These are phyloP conservation scores for Carcharodon carcharias DNA, from an alignment of 2,797 vertebrate genomes.

Conservation along the genomic window DNA sequence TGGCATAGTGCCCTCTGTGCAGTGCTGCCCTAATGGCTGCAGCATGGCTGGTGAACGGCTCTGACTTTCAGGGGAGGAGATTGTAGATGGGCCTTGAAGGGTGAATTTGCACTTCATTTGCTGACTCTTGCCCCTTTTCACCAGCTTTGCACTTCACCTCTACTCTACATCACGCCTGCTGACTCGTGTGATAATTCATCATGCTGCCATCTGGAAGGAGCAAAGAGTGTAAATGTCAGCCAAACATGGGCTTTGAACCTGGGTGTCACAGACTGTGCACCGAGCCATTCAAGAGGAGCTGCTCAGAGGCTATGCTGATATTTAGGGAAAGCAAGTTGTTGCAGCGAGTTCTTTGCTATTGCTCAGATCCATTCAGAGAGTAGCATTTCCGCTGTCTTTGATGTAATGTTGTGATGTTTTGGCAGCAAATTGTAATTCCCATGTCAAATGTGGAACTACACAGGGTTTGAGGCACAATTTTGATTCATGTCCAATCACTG, in stretches of 20 bases:
- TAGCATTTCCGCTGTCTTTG: neutral
- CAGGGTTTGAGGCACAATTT: neutral
- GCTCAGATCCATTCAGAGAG: neutral
- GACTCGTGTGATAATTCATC: neutral
- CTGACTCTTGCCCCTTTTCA: neutral
- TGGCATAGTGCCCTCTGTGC: too few species aligned
- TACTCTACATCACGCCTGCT: neutral
- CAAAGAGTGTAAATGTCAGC: slow-evolving; percentile 19
- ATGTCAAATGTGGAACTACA: neutral
- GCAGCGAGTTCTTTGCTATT: neutral
- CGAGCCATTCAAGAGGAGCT: neutral
- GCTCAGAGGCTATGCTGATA: neutral
- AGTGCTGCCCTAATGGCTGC: too few species aligned
- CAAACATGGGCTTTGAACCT: neutral
- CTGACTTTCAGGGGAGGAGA: too few species aligned
- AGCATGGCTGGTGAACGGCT: too few species aligned
- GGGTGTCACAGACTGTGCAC: neutral
- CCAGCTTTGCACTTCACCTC: slow-evolving; percentile 1
- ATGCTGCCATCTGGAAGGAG: slow-evolving; percentile 8
- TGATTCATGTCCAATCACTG: neutral
- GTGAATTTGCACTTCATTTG: neutral
- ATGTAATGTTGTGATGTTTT: neutral
- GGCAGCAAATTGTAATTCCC: neutral
- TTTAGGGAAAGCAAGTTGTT: neutral
- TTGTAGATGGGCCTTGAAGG: too few species aligned